Base-by-base conservation (phyloP, 2,113 vertebrate species). In the Collichthys lucidus region DNA sequence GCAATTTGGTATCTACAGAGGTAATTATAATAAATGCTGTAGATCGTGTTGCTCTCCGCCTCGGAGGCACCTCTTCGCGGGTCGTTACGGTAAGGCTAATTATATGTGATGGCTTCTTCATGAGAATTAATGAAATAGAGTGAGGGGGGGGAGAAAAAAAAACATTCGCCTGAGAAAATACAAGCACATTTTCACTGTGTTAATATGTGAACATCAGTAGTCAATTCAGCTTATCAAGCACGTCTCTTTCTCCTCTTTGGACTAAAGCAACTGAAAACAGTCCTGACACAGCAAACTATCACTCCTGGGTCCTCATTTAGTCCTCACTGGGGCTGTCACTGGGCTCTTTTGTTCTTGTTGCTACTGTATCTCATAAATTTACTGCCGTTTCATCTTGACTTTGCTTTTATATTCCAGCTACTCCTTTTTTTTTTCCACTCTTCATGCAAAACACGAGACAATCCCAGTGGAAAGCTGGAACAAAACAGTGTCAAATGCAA, bases 1-100 rank as follows among this genome's bases (percentile, higher is more conserved):
- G 74, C 80, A 81, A 40, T 82, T 79, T 79, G 8, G 19, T 50
- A 24, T 49, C 35, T 63, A 31, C 67, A 79, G 0, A 84, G 72
- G 78, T 83, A 69, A 89, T 86, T 82, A 78, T 61, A 56, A 78
- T 71, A 70, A 85, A 82, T 68, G 65, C 9, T 78, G 26, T 47
- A 56, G 63, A 66, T 80, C 2, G 16, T 65, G 71, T 59, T 66
- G 0, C 77, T 68, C 49, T 55, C 26, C 82, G 69, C 57, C 82
- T 85, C 60, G 7, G 46, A 79, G 72, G 66, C 40, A 68, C 20
- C 31, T 74, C 55, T 44, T 53, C 69, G 57, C 42, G 57, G 46
- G 22, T 53, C 78, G 87, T 79, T 82, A 66, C 60, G 44, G 20
- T 79, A 77, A 87, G 56, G 50, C 72, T 79, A 78, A 82, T 74